phyloP scores from a whole-genome alignment of 1,140 invertebrate genomes.

The Drosophila malerkotliana region DNA sequence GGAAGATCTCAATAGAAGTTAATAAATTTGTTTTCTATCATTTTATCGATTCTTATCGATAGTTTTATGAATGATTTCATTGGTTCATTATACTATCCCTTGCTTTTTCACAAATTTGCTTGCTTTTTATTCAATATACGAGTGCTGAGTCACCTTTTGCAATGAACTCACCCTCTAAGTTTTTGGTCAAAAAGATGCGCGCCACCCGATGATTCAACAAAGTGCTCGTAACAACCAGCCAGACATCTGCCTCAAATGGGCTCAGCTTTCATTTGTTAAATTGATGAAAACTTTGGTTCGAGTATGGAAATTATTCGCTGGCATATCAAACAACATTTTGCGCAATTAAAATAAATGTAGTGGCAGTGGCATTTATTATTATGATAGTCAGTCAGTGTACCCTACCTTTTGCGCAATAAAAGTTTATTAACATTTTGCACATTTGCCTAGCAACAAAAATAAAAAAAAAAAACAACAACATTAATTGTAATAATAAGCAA shows the following conservation, averaged over 20 bases:
- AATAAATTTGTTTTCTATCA: too few relatives aligned
- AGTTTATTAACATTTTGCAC: conserved; percentile 79
- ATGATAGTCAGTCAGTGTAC: background rate
- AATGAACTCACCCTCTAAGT: conserved; percentile 34
- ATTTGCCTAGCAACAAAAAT: conserved; percentile 64
- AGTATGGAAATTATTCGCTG: conserved; percentile 55
- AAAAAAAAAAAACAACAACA: conserved; percentile 21
- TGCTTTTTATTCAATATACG: background rate
- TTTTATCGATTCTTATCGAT: background rate
- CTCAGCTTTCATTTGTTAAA: conserved; percentile 47
- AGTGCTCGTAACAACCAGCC: conserved; percentile 10
- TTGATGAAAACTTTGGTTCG: conserved; percentile 36
- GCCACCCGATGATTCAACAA: conserved; percentile 23
- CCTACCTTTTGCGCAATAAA: conserved; percentile 63
- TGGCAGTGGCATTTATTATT: conserved; percentile 35
- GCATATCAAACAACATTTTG: conserved; percentile 53
- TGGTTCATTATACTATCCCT: background rate
- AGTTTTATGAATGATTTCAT: background rate
- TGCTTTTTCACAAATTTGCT: conserved; percentile 8
- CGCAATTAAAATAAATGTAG: conserved; percentile 71
- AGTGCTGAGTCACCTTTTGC: conserved; percentile 29
- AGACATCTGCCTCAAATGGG: conserved; percentile 27
- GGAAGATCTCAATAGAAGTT: too few relatives aligned
- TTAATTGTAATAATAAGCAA: conserved; percentile 27
- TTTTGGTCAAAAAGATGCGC: conserved; percentile 37